Evolutionary conservation across 2,797 vertebrate species (phyloP).

Genomic region (Coregonus sp.): DNA sequence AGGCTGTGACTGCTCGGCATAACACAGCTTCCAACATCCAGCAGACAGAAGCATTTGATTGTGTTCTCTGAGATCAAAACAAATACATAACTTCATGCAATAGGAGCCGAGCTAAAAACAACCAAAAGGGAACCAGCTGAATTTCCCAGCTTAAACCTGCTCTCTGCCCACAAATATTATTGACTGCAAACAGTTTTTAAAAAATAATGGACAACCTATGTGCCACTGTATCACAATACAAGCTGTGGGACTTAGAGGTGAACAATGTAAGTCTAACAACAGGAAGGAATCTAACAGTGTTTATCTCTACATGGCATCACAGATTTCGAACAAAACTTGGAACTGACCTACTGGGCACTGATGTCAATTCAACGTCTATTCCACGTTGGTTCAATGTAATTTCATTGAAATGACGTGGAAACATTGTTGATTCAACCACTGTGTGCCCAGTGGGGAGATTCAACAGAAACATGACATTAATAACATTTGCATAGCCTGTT

Average conservation of each 20-base stretch:
- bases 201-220: background rate
- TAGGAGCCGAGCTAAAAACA: background rate
- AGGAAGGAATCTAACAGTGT: too few species aligned
- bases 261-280: too few species aligned
- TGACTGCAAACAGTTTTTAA: background rate
- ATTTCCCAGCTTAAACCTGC: background rate
- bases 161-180: background rate
- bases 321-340: background rate
- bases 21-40: background rate
- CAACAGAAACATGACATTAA: too few species aligned
- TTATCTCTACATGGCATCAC: background rate
- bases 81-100: slow-evolving; percentile 9
- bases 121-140: slow-evolving; percentile 4
- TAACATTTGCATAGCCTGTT: too few species aligned
- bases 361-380: too few species aligned
- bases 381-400: too few species aligned
- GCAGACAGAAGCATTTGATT: slow-evolving; percentile 15
- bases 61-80: slow-evolving; percentile 16
- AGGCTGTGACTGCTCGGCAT: slow-evolving; percentile 8
- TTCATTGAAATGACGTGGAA: too few species aligned
- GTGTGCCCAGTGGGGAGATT: too few species aligned
- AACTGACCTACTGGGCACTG: background rate
- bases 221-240: background rate
- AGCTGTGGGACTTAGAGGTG: background rate
- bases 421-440: too few species aligned